phyloP scores from a whole-genome alignment of 2,888 invertebrate genomes.

The Leptarthrus brevirostris region DNA sequence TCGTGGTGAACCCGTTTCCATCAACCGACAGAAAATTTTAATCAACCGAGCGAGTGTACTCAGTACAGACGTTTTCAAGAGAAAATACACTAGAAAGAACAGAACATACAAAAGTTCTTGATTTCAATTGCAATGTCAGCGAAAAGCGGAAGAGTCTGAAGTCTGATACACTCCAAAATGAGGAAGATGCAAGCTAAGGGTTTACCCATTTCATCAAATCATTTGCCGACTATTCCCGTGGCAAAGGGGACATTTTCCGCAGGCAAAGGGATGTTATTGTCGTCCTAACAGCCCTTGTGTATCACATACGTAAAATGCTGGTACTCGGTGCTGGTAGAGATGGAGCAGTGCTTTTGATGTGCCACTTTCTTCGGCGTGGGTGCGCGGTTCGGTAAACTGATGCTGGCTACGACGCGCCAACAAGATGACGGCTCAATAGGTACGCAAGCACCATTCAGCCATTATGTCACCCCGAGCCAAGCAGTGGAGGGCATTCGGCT shows the following conservation, averaged over 20 bases:
- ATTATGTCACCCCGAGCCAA: slow-evolving; percentile 31
- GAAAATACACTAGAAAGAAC: slow-evolving; percentile 8
- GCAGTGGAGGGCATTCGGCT: slow-evolving; percentile 8
- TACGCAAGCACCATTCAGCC: slow-evolving; percentile 41
- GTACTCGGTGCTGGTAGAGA: not conserved
- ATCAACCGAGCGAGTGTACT: not conserved
- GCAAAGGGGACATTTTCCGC: slow-evolving; percentile 4
- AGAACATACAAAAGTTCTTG: slow-evolving; percentile 34
- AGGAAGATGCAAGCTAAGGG: slow-evolving; percentile 39
- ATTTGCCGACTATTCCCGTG: slow-evolving; percentile 22
- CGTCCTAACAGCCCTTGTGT: slow-evolving; percentile 10
- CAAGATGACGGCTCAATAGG: slow-evolving; percentile 43
- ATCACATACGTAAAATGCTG: slow-evolving; percentile 34
- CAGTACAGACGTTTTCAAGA: not conserved
- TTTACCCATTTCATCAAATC: slow-evolving; percentile 45
- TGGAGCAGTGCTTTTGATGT: slow-evolving; percentile 24
- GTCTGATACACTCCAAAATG: slow-evolving; percentile 22
- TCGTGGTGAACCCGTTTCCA: slow-evolving; percentile 2
- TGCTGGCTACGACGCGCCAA: slow-evolving; percentile 26
- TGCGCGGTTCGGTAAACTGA: not conserved
- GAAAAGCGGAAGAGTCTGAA: slow-evolving; percentile 25
- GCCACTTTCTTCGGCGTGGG: slow-evolving; percentile 10
- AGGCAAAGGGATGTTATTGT: slow-evolving; percentile 19
- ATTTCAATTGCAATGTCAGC: slow-evolving; percentile 42
- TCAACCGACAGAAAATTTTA: slow-evolving; percentile 21